Conservation (phyloP, 2,113 vertebrate species). For the Neofelis nebulosa region DNA sequence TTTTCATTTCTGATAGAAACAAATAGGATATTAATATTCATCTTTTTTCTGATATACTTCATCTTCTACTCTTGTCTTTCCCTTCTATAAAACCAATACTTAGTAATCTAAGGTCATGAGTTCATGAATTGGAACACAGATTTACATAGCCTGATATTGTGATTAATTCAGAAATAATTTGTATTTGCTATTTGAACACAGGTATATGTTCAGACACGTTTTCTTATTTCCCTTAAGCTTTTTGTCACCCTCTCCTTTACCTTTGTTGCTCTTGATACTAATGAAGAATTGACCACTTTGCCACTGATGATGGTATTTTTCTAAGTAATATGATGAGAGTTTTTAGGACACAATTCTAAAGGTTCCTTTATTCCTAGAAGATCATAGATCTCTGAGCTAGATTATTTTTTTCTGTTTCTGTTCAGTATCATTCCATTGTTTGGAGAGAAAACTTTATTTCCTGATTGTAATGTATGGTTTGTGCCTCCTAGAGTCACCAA, state of each 20-base stretch:
- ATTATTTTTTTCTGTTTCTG: conserved; percentile 28
- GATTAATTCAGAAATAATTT: conserved; percentile 50
- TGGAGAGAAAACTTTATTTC: conserved; percentile 12
- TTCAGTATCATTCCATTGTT: neutral
- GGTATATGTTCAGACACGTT: neutral
- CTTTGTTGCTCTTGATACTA: conserved; percentile 32
- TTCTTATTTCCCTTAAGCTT: conserved; percentile 18
- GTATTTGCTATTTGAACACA: conserved; percentile 11
- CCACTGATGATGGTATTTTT: neutral
- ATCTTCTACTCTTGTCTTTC: conserved; percentile 27
- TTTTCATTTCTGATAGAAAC: neutral
- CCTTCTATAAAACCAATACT: neutral
- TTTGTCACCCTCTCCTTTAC: neutral
- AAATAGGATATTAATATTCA: neutral
- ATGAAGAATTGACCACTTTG: conserved; percentile 13
- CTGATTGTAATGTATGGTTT: neutral
- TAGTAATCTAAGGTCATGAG: neutral
- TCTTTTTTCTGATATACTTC: neutral
- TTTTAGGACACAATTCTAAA: conserved; percentile 17
- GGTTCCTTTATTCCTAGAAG: neutral
- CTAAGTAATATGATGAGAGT: neutral
- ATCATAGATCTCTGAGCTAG: neutral
- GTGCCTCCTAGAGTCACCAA: neutral
- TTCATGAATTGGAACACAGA: neutral
- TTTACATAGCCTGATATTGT: neutral